phyloP scores from a whole-genome alignment of 2,113 vertebrate species.

The Pristiophorus japonicus region DNA sequence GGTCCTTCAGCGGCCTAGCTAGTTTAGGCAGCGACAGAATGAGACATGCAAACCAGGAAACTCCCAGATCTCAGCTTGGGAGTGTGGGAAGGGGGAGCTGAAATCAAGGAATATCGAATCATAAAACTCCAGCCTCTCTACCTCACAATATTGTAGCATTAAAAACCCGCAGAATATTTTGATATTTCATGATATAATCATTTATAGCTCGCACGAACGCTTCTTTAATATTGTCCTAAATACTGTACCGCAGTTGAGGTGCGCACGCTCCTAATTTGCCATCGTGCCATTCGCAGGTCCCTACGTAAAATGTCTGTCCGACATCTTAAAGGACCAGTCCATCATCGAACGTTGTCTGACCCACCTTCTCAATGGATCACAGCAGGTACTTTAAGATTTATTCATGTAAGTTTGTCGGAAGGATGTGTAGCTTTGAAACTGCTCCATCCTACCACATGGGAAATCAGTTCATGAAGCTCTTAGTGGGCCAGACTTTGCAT shows the following conservation, averaged over 20 bases:
- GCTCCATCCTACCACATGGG: neutral
- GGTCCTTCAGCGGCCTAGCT: neutral
- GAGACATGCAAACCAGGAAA: neutral
- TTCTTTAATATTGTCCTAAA: neutral
- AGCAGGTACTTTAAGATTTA: slow-evolving; percentile 14
- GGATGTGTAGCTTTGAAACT: neutral
- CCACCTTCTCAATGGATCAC: neutral
- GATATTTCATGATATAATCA: neutral
- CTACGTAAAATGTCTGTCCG: neutral
- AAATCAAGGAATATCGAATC: neutral
- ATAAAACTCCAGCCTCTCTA: neutral
- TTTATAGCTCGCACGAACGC: neutral
- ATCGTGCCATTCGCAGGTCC: neutral
- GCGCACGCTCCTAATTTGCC: neutral
- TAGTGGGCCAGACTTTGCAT: too few species aligned
- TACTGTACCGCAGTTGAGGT: neutral
- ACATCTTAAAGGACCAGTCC: neutral
- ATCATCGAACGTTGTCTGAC: neutral
- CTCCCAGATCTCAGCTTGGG: neutral
- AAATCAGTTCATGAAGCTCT: neutral
- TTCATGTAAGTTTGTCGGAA: neutral
- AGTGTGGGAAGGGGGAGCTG: neutral
- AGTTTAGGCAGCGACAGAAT: neutral
- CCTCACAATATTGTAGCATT: too few species aligned
- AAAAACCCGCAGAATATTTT: neutral